Base-by-base conservation (phyloP, 2,888 invertebrate species). In the Pterostichus niger region DNA sequence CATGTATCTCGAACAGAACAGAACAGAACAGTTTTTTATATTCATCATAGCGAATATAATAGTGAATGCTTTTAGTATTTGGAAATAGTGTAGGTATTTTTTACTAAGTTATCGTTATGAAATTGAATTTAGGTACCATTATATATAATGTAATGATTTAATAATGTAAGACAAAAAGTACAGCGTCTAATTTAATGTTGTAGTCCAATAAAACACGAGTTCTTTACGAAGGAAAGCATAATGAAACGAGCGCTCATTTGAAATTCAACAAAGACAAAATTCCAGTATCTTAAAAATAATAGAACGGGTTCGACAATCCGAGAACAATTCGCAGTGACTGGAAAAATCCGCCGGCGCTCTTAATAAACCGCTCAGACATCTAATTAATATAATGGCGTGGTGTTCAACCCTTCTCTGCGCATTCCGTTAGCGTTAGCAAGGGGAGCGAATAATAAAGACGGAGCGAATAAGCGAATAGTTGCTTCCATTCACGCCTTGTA, bases 351-450 rank as follows among this genome's bases (percentile, higher is more conserved):
- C 7, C 35, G 24, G 68, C 17, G 68, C 56, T 82, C 82, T 82
- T 87, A 88, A 88, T 88, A 88, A 88, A 88, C 87, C 87, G 87
- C 86, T 86, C 86, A 87, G 84, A 87, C 88, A 87, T 88, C 87
- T 87, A 88, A 88, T 88, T 88, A 87, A 88, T 87, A 87, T 87
- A 87, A 87, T 87, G 87, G 86, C 87, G 87, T 84, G 84, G 83
- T 85, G 84, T 46, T 52, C 75, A 75, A 49, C 75, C 75, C 75
- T 75, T 75, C 52, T 17, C 17, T 64, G 33, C 33, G 33, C 49
- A 52, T 52, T 85, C 84, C 83, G 75, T 84, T 84, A 87, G 87
- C 85, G 71, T 84, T 84, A 87, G 87, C 85, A 84, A 86, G 87
- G 87, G 86, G 85, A 84, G 84, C 85, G 85, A 84, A 85, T 86